Conservation (phyloP, 2,888 invertebrate genomes). For the Rosalia funebris region DNA sequence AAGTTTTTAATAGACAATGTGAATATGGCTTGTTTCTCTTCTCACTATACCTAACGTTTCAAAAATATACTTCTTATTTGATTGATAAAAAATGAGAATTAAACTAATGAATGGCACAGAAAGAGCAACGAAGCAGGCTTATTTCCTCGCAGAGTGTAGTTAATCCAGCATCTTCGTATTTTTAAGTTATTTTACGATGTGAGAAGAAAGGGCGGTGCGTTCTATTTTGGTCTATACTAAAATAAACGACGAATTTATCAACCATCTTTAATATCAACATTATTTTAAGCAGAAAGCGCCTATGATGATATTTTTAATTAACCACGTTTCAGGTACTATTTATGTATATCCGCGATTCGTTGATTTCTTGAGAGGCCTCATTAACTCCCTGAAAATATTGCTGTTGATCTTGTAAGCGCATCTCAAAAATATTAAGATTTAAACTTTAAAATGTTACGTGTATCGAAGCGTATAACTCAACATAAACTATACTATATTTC, state of each 20-base stretch:
- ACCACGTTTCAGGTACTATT: slow-evolving; percentile 11
- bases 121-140: background rate
- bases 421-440: too few species aligned
- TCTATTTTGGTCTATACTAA: slow-evolving; percentile 40
- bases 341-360: slow-evolving; percentile 15
- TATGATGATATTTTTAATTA: slow-evolving; percentile 24
- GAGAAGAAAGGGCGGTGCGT: slow-evolving; percentile 3
- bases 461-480: too few species aligned
- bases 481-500: too few species aligned
- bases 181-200: background rate
- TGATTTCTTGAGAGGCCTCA: background rate
- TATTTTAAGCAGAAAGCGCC: slow-evolving; percentile 24
- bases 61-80: background rate
- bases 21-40: too few species aligned
- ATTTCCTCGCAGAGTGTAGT: background rate
- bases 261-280: slow-evolving; percentile 41
- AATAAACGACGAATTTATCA: slow-evolving; percentile 42
- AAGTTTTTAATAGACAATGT: too few species aligned
- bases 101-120: background rate
- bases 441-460: too few species aligned
- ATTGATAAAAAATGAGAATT: background rate
- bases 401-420: background rate
- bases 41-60: too few species aligned
- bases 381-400: slow-evolving; percentile 1
- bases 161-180: background rate